These are phyloP conservation scores for Parazoanthus atlanticus DNA, from an alignment of 92 coral and sea anemone species.

Conservation along the genomic window DNA sequence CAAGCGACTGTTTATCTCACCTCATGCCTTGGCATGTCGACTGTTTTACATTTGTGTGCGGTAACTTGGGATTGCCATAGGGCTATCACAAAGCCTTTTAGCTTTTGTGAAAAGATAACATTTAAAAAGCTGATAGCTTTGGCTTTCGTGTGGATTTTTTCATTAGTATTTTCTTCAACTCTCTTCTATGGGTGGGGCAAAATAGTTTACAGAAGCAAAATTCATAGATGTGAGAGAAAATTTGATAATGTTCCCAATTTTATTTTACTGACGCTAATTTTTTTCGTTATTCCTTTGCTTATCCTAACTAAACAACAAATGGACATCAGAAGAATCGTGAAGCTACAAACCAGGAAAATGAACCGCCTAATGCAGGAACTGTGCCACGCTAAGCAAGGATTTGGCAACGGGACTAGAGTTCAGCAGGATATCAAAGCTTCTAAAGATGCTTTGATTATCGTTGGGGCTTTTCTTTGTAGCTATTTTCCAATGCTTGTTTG, in stretches of 20 bases:
- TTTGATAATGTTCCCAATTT: not conserved
- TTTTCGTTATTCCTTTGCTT: not conserved
- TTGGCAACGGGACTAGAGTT: not conserved
- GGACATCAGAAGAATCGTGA: constrained; percentile 11
- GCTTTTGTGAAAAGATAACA: constrained; percentile 5
- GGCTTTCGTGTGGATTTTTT: constrained; percentile 13
- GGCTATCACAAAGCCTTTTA: constrained; percentile 26
- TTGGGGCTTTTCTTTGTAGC: constrained; percentile 13
- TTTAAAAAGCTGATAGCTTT: not conserved
- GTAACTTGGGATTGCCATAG: constrained; percentile 23
- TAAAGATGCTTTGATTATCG: constrained; percentile 7
- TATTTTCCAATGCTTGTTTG: constrained; percentile 11
- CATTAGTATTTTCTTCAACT: not conserved
- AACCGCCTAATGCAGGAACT: not conserved
- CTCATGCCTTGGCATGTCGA: not conserved
- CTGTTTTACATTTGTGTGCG: constrained; percentile 16
- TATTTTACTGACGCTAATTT: not conserved
- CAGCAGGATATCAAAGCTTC: not conserved
- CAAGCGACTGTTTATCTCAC: constrained; percentile 11
- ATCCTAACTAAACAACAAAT: constrained; percentile 25
- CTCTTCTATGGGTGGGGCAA: constrained; percentile 22
- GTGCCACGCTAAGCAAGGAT: not conserved
- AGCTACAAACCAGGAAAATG: constrained; percentile 12
- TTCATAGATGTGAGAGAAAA: constrained; percentile 14
- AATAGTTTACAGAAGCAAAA: constrained; percentile 10